Evolutionary conservation across 2,113 vertebrate genomes (phyloP).

Genomic region (Anolis sagrei): DNA sequence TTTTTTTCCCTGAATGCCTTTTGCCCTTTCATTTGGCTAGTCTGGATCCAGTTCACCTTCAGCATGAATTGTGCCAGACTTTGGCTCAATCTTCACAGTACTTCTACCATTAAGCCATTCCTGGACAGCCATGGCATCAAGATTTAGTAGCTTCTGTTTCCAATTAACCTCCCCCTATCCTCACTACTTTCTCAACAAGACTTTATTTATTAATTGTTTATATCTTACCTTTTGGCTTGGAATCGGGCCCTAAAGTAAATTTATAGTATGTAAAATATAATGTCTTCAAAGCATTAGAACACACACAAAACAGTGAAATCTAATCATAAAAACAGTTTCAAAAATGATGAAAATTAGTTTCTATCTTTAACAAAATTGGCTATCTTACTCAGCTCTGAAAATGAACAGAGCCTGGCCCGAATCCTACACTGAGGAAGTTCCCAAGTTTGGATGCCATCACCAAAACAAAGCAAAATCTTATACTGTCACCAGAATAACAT

Average conservation of each 20-base stretch:
- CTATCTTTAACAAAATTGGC: neutral
- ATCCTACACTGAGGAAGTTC: neutral
- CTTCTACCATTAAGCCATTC: neutral
- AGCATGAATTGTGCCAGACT: neutral
- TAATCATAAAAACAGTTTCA: neutral
- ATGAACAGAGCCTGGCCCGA: neutral
- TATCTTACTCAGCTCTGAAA: neutral
- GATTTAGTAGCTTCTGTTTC: constrained; percentile 23
- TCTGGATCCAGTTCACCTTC: neutral
- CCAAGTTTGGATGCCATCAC: neutral
- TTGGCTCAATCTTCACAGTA: neutral
- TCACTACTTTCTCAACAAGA: neutral
- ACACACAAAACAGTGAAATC: neutral
- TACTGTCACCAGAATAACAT: no score
- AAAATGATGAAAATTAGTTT: neutral
- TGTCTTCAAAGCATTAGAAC: neutral
- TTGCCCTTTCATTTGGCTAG: neutral
- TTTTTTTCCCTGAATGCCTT: neutral
- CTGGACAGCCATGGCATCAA: neutral
- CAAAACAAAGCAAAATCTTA: neutral
- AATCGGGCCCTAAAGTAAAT: neutral
- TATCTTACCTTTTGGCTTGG: neutral
- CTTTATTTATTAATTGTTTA: constrained; percentile 1
- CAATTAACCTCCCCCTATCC: constrained; percentile 10
- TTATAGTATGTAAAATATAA: neutral